These are phyloP conservation scores for Drosophila meridiana DNA, from an alignment of 2,888 invertebrate genomes.

Conservation along the genomic window DNA sequence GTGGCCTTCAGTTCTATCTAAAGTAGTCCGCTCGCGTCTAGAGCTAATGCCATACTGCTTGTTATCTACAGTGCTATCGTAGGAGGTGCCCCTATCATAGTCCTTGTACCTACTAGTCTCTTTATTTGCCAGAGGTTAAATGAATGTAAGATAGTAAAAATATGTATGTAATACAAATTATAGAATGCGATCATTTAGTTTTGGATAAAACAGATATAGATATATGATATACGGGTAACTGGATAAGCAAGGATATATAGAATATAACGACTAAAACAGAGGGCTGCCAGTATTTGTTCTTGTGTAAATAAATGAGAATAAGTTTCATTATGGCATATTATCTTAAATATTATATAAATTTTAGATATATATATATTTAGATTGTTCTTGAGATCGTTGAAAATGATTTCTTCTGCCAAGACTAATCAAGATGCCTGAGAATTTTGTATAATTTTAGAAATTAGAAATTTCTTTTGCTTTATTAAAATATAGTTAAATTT, in stretches of 20 bases:
- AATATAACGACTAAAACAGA: constrained; percentile 5
- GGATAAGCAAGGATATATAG: constrained; percentile 13
- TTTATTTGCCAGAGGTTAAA: constrained; percentile 23
- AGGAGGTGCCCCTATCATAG: constrained; percentile 78
- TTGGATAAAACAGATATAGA: neutral
- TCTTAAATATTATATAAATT: too few relatives aligned
- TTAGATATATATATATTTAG: too few relatives aligned
- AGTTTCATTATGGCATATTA: too few relatives aligned
- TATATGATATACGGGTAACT: neutral
- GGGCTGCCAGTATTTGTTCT: neutral
- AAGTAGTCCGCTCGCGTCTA: constrained; percentile 62
- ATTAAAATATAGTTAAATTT: too few relatives aligned
- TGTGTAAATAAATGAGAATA: too few relatives aligned
- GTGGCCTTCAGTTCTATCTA: constrained; percentile 63
- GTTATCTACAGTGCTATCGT: constrained; percentile 72
- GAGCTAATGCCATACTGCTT: constrained; percentile 67
- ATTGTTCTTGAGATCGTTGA: neutral
- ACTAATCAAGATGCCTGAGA: too few relatives aligned
- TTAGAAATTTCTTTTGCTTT: too few relatives aligned
- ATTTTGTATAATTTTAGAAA: too few relatives aligned
- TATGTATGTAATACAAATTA: constrained; percentile 13
- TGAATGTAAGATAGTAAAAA: constrained; percentile 6
- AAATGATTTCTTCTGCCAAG: too few relatives aligned
- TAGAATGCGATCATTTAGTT: neutral
- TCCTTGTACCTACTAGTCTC: constrained; percentile 73